Conservation (phyloP, 2,888 invertebrate species). For the Rhagophthalmus giganteus region DNA sequence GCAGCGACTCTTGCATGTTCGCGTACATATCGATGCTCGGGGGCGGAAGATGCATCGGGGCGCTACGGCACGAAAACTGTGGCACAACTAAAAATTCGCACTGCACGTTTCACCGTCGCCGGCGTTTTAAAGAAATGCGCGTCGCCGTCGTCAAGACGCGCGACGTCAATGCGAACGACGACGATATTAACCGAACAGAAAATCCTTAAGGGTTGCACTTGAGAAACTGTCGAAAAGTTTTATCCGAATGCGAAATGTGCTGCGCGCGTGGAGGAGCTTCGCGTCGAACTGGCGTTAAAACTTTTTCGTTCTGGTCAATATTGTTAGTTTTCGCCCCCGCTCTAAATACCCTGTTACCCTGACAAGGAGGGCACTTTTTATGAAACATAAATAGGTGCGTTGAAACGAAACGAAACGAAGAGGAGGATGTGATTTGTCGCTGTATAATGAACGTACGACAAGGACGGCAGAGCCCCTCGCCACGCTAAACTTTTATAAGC, state of each 20-base stretch:
- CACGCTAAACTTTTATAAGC: conserved; percentile 37
- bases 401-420: conserved; percentile 42
- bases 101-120: conserved; percentile 25
- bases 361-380: conserved; percentile 57
- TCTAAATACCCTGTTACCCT: conserved; percentile 45
- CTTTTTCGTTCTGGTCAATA: conserved; percentile 54
- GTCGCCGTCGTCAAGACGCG: conserved; percentile 42
- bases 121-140: conserved; percentile 41
- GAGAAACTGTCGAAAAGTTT: conserved; percentile 23
- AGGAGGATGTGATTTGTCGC: conserved; percentile 46
- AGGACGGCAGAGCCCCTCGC: conserved; percentile 35
- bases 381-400: conserved; percentile 52
- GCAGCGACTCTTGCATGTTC: conserved; percentile 75
- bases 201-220: conserved; percentile 25
- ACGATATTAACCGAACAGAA: conserved; percentile 42
- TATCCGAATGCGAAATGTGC: conserved; percentile 8
- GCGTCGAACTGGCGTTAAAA: conserved; percentile 46
- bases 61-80: conserved; percentile 35
- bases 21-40: conserved; percentile 75
- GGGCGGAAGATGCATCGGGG: conserved; percentile 70
- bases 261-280: conserved; percentile 30
- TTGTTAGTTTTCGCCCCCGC: conserved; percentile 50
- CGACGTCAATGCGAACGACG: conserved; percentile 56
- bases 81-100: conserved; percentile 35
- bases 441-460: conserved; percentile 39